A percentile compares a stretch with the other conserved stretches of the same genome.
Evolutionary conservation across 2,113 vertebrate genomes (phyloP).

Genomic region (Terrapene triunguis): DNA sequence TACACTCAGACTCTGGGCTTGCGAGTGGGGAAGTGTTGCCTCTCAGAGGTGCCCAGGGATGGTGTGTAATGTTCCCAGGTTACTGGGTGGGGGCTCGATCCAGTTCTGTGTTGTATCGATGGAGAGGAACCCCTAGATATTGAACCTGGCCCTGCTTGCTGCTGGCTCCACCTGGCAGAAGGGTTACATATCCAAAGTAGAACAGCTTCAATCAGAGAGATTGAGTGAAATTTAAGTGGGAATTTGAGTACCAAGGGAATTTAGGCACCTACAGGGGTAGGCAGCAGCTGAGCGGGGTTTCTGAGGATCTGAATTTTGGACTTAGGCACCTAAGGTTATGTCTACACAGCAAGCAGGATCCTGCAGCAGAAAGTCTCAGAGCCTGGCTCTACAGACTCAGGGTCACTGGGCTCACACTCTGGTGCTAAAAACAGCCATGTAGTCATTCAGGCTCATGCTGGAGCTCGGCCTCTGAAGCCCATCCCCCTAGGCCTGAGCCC

Average conservation of each 20-base stretch:
- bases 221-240: not conserved
- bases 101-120: too few species aligned
- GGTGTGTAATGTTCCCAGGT: too few species aligned
- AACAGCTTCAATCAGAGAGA: not conserved
- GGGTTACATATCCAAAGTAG: not conserved
- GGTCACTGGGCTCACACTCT: not conserved
- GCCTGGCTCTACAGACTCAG: not conserved
- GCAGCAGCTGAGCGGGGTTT: not conserved
- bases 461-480: not conserved
- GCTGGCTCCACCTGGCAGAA: too few species aligned
- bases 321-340: not conserved
- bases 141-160: too few species aligned
- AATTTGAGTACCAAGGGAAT: not conserved
- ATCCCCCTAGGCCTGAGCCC: not conserved
- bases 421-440: not conserved
- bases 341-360: not conserved
- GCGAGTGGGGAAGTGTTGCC: too few species aligned
- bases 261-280: not conserved
- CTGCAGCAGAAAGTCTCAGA: not conserved
- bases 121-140: too few species aligned
- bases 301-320: not conserved
- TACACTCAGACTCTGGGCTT: too few species aligned
- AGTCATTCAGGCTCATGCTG: not conserved
- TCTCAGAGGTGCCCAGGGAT: too few species aligned
- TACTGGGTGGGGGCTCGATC: too few species aligned